Percentiles rank a stretch among this genome's conserved stretches.
These are phyloP conservation scores for Limnephilus marmoratus DNA, from an alignment of 2,888 invertebrate genomes.

Conservation along the genomic window DNA sequence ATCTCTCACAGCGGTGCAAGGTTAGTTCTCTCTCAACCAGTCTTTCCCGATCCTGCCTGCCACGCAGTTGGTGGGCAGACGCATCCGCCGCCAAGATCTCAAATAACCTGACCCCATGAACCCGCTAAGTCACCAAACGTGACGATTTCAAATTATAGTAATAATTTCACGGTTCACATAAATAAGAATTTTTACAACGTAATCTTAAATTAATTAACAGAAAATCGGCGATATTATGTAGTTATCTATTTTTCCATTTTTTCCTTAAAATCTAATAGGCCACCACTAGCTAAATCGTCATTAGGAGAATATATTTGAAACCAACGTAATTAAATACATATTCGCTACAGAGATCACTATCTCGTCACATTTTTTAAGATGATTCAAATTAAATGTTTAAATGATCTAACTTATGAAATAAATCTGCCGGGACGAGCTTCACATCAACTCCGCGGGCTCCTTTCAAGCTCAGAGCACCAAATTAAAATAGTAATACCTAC, in stretches of 20 bases:
- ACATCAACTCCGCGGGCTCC: not conserved
- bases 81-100: too few relatives aligned
- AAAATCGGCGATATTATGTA: too few relatives aligned
- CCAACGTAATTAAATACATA: not conserved
- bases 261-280: too few relatives aligned
- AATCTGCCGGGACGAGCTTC: slow-evolving; percentile 1
- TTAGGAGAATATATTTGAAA: not conserved
- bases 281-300: not conserved
- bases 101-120: too few relatives aligned
- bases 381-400: not conserved
- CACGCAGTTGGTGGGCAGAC: too few relatives aligned
- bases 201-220: not conserved
- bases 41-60: too few relatives aligned
- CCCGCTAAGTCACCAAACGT: too few relatives aligned
- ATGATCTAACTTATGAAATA: not conserved
- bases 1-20: too few relatives aligned
- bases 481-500: not conserved
- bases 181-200: not conserved
- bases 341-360: not conserved
- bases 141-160: too few relatives aligned
- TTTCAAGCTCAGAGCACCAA: not conserved
- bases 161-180: not conserved
- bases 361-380: not conserved
- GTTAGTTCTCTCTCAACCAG: too few relatives aligned
- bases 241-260: too few relatives aligned